Evolutionary conservation across 1,140 invertebrate genomes (phyloP).

Genomic region (Rhagoletis zephyria): DNA sequence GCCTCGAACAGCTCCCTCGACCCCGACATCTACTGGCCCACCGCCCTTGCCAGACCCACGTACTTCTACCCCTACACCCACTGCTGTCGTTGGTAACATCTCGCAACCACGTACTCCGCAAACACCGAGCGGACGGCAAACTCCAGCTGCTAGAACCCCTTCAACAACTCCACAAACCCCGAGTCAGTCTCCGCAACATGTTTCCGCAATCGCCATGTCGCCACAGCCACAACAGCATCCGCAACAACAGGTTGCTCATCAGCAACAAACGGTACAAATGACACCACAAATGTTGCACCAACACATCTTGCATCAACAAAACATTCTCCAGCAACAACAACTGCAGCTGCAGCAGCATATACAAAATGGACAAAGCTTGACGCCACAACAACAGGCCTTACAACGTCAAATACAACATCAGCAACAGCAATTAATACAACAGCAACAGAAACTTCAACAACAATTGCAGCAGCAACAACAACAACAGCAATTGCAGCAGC

Average conservation of each 20-base stretch:
- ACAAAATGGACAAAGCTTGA: conserved; percentile 63
- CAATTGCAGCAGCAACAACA: conserved; percentile 65
- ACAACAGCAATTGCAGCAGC: conserved; percentile 58
- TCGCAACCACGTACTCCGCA: conserved; percentile 48
- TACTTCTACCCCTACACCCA: conserved; percentile 19
- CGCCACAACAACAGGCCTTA: conserved; percentile 59
- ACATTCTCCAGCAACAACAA: conserved; percentile 68
- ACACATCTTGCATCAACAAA: conserved; percentile 66
- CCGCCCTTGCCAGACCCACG: neutral
- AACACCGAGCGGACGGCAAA: conserved; percentile 54
- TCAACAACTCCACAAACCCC: conserved; percentile 62
- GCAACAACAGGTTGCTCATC: conserved; percentile 62
- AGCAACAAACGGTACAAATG: conserved; percentile 64
- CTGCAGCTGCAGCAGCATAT: conserved; percentile 71
- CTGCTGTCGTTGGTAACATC: neutral
- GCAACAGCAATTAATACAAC: conserved; percentile 64
- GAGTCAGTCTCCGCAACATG: conserved; percentile 65
- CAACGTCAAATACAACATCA: conserved; percentile 63
- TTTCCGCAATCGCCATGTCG: conserved; percentile 41
- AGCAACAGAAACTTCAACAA: conserved; percentile 62
- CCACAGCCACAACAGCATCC: conserved; percentile 57
- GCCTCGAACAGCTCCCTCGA: conserved; percentile 37
- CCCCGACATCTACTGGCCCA: conserved; percentile 36
- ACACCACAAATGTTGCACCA: conserved; percentile 70
- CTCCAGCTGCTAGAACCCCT: conserved; percentile 66